Base-by-base conservation (phyloP, 2,888 invertebrate genomes). In the Rhingia rostrata region DNA sequence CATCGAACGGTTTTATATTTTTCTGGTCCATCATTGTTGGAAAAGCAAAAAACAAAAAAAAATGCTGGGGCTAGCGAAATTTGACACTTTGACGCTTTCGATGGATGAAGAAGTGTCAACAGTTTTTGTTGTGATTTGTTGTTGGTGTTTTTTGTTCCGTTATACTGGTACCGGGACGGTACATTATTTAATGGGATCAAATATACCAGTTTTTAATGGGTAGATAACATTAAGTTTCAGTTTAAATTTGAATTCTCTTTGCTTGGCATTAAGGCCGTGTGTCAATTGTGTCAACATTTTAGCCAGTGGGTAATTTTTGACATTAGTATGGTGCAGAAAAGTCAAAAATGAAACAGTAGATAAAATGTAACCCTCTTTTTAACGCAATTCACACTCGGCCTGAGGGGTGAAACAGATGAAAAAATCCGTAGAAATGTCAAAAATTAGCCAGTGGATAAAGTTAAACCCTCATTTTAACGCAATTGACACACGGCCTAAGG, bases 1-100 rank as follows among this genome's bases (percentile, higher is more conserved):
- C 93, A 87, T 93, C 92, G 88, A 93, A 92, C 83, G 93, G 92
- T 84, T 93, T 92, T 87, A 93, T 92, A 87, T 93, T 89, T 89
- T 94, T 94, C 87, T 93, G 93, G 90, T 94, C 94, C 92, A 94
- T 94, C 70, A 86, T 89, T 51, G 60, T 53, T 5, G 12, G 7
- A 4, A 53, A 45, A 12, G n/a, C 5, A 12, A 9, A 60, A 10
- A 6, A 30, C 4, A 39, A 49, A 32, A 49, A 60, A 47, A 58
- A 70, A 49, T 30, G 58, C 43, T 60, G 45, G 60, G 41, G 14
- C 49, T 32, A 69, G 64, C 54, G 67, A 58, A 43, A 77, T 77
- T 72, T 83, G 83, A 78, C 83, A 79, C 73, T 83, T 82, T 64
- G 78, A 78, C 63, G 78, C 78, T 66, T 66, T 47, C 33, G 33